phyloP scores from a whole-genome alignment of 2,797 vertebrate species.

The Acridotheres tristis region DNA sequence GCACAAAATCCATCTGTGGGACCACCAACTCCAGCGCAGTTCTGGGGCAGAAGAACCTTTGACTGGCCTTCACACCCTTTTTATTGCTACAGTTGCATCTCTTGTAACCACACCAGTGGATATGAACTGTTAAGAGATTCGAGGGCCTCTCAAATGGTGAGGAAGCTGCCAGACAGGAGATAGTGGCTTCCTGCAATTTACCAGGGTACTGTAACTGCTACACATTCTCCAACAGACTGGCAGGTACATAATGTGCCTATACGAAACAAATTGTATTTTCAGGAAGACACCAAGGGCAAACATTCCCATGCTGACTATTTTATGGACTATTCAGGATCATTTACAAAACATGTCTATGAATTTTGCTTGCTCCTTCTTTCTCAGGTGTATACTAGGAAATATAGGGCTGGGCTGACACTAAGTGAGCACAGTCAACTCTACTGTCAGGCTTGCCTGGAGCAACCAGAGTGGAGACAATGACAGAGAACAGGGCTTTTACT shows the following conservation, averaged over 20 bases:
- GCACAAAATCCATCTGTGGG: background rate
- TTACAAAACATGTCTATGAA: background rate
- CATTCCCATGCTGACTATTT: background rate
- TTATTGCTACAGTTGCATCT: background rate
- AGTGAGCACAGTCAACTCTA: background rate
- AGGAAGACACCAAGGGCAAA: background rate
- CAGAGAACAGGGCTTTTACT: background rate
- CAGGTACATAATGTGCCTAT: background rate
- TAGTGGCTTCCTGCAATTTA: background rate
- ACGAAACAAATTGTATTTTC: background rate
- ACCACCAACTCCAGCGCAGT: background rate
- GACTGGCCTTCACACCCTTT: background rate
- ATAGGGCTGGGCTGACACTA: background rate
- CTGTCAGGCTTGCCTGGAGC: background rate
- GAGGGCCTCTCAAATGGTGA: background rate
- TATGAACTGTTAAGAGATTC: background rate
- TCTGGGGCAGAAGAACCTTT: background rate
- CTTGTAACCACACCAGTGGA: background rate
- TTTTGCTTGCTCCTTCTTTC: background rate
- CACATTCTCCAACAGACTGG: rapidly evolving
- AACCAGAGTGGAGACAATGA: background rate
- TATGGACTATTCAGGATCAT: background rate
- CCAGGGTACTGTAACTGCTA: background rate
- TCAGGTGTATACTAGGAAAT: background rate
- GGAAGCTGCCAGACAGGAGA: background rate